phyloP scores from a whole-genome alignment of 2,113 vertebrate species.

The Perca schrenkii region DNA sequence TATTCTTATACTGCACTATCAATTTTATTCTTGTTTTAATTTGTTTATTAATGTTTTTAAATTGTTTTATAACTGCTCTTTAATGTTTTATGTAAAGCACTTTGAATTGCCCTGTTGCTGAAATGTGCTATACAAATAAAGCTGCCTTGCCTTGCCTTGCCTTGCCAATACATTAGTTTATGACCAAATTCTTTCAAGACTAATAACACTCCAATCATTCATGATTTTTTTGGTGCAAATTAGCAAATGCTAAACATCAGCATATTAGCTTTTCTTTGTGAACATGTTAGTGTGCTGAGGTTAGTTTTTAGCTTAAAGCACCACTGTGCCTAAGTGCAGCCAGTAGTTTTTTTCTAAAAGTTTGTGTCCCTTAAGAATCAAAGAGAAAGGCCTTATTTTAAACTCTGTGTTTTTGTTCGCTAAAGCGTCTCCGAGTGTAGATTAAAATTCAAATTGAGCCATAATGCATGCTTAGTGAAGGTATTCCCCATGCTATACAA shows the following conservation, averaged over 20 bases:
- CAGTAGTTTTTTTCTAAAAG: neutral
- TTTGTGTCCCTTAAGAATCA: neutral
- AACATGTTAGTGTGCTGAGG: neutral
- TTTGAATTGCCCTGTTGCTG: too few relatives aligned
- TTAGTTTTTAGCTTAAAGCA: neutral
- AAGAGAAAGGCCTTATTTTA: neutral
- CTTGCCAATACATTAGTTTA: neutral
- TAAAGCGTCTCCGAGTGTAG: neutral
- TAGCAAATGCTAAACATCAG: neutral
- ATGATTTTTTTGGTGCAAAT: too few relatives aligned
- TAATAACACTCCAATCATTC: too few relatives aligned
- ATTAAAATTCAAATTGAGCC: neutral
- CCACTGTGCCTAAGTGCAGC: neutral
- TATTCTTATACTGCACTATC: too few relatives aligned
- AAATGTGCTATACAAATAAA: too few relatives aligned
- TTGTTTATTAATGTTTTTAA: too few relatives aligned
- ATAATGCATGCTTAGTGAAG: too few relatives aligned
- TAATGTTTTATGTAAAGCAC: too few relatives aligned
- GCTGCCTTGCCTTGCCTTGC: too few relatives aligned
- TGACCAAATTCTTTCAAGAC: too few relatives aligned
- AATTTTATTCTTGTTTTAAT: too few relatives aligned
- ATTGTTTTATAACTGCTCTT: too few relatives aligned
- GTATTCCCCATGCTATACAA: neutral
- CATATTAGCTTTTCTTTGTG: neutral
- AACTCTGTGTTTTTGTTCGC: neutral